Evolutionary conservation across 2,888 invertebrate species (phyloP), one percentile per base, ranked within the genome.

Genomic region (Uropetala carovei): DNA sequence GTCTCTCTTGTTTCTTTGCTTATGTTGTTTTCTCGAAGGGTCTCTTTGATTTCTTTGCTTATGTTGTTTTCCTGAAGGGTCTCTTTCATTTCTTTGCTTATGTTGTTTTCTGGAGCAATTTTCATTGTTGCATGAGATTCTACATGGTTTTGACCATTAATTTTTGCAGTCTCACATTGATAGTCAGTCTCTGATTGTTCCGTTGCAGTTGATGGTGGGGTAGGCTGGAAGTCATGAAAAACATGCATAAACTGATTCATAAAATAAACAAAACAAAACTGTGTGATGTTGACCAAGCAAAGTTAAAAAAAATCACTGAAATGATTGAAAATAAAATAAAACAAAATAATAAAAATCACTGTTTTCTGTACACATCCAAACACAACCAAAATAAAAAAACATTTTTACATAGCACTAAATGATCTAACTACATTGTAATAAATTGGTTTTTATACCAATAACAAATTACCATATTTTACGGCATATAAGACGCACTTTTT

Each of bases 161-260:
- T 58, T 64, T 30, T 60, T 16, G 30, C 16, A 60, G 10, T 22
- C 13, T 60, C 43, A 30, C 30, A n/a, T 10, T 18, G 60, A 30
- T 30, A 60, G 30, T 86, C 86, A 59, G 27, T 86, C 60, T 86
- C 86, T 16, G 83, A 83, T 56, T 22, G 30, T 83, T 83, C 83
- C 83, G 18, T n/a, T 83, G 43, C 83, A 83, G 83, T 83, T 43
- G 56, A n/a, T 83, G 59, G 27, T 27, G 86, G 60, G 60, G 60
- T 30, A 59, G 60, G 60, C 86, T 86, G 86, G 59, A 86, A 86
- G 27, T 86, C 30, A 60, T 86, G 59, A 86, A 86, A 86, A 14
- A 86, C 86, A 86, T 86, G 86, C 60, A 60, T 30, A 86, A 59
- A 59, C 27, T 86, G 86, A 60, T 86, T 86, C 86, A 86, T 30